Conservation (phyloP, 1,140 invertebrate species). For the Muscidifurax raptorellus region DNA sequence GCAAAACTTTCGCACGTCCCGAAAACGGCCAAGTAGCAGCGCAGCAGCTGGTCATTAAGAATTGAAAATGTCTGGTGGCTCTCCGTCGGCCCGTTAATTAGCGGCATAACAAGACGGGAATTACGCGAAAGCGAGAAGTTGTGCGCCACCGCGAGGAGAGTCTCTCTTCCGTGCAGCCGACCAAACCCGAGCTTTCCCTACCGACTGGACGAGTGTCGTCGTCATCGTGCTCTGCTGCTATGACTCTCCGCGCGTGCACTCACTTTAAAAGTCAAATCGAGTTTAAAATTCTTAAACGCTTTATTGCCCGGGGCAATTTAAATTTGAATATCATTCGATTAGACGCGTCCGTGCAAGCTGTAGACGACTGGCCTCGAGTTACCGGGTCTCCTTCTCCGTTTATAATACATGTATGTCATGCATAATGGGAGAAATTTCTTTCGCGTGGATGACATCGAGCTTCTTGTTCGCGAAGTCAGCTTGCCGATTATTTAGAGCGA, state of each 20-base stretch:
- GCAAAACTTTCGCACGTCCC: not conserved
- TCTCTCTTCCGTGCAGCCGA: not conserved
- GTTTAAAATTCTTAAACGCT: constrained; percentile 59
- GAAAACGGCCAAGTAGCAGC: not conserved
- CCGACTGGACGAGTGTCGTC: not conserved
- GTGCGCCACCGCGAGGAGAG: not conserved
- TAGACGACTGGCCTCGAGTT: constrained; percentile 8
- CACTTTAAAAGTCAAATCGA: constrained; percentile 60
- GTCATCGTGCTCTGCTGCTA: not conserved
- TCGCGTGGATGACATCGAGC: not conserved
- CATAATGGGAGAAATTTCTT: not conserved
- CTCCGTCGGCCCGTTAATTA: not conserved
- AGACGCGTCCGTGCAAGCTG: constrained; percentile 14
- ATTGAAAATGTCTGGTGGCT: not conserved
- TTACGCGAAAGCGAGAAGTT: constrained; percentile 8
- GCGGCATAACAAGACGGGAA: constrained; percentile 22
- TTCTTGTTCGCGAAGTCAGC: not conserved
- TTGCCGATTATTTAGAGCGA: not conserved
- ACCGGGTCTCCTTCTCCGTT: not conserved
- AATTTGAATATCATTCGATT: constrained; percentile 63
- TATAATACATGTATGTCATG: not conserved
- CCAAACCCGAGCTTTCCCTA: not conserved
- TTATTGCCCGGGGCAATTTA: constrained; percentile 55
- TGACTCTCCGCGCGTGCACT: constrained; percentile 13
- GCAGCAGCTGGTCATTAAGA: not conserved